A percentile compares a stretch with the other conserved stretches of the same genome.
These are phyloP conservation scores for Zaprionus taronus DNA, from an alignment of 1,140 invertebrate species.

Conservation along the genomic window DNA sequence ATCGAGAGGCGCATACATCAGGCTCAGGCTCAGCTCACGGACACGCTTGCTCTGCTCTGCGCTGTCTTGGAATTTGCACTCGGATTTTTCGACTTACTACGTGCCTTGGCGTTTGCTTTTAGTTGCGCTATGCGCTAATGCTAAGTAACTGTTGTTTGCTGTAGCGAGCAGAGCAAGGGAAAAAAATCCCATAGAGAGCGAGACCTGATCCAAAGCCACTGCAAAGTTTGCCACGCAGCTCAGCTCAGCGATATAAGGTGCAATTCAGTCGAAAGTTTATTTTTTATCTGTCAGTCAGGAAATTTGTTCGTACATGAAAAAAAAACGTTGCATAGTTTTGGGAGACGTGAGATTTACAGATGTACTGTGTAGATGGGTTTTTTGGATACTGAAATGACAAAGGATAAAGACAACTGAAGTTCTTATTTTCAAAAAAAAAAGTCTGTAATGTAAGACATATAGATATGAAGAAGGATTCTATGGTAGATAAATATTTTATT, in stretches of 20 bases:
- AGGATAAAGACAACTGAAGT: too few species aligned
- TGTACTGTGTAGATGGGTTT: too few species aligned
- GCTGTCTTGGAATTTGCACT: conserved; percentile 52
- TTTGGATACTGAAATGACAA: too few species aligned
- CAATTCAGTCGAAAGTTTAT: conserved; percentile 60
- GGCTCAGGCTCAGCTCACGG: conserved; percentile 24
- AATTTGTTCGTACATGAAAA: background rate
- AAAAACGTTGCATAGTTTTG: conserved; percentile 28
- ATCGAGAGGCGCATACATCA: conserved; percentile 48
- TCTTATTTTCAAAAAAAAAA: too few species aligned
- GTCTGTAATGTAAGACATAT: too few species aligned
- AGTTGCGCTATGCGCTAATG: conserved; percentile 67
- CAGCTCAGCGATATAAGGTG: conserved; percentile 33
- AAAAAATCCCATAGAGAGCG: conserved; percentile 5
- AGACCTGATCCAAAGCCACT: conserved; percentile 33
- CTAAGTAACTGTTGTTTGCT: conserved; percentile 79
- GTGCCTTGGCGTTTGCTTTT: conserved; percentile 75
- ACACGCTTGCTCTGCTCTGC: background rate
- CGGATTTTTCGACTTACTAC: conserved; percentile 75
- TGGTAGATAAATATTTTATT: too few species aligned
- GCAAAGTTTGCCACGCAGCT: conserved; percentile 46
- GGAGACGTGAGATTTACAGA: conserved; percentile 3
- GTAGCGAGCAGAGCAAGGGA: conserved; percentile 22
- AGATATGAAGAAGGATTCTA: too few species aligned
- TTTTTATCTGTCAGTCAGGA: background rate